These are phyloP conservation scores for Ramphastos sulfuratus DNA, from an alignment of 2,113 vertebrate species.

Conservation along the genomic window DNA sequence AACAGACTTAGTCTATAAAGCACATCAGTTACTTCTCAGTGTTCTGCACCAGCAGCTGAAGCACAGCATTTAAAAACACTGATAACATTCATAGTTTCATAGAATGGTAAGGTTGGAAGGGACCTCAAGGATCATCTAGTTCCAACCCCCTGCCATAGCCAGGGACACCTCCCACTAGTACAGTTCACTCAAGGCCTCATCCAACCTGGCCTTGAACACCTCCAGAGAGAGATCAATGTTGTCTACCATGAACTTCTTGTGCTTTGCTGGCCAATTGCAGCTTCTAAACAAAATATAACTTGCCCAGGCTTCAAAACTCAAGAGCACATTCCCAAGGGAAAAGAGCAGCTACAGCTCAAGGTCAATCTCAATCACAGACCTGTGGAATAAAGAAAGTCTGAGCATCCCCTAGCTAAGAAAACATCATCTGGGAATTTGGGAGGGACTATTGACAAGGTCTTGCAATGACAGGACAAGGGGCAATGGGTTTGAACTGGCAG, in stretches of 20 bases:
- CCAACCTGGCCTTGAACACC: too few relatives aligned
- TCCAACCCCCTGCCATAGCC: too few relatives aligned
- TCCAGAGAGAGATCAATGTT: too few relatives aligned
- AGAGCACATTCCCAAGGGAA: background rate
- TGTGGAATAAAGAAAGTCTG: background rate
- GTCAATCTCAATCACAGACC: background rate
- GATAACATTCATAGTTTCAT: background rate
- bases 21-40: background rate
- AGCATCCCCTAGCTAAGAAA: background rate
- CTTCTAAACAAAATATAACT: background rate
- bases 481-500: too few relatives aligned
- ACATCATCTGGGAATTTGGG: background rate
- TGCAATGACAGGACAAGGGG: too few relatives aligned
- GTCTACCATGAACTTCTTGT: background rate
- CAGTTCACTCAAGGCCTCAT: too few relatives aligned
- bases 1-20: background rate
- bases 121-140: too few relatives aligned
- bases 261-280: background rate
- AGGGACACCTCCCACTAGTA: too few relatives aligned
- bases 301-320: background rate
- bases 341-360: background rate
- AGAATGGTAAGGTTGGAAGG: too few relatives aligned
- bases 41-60: background rate
- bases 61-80: background rate
- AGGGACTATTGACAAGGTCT: too few relatives aligned